Percentiles rank a stretch among this genome's conserved stretches.
These are phyloP conservation scores for Rousettus madagascariensis DNA, from an alignment of 2,797 vertebrate genomes.

Conservation along the genomic window DNA sequence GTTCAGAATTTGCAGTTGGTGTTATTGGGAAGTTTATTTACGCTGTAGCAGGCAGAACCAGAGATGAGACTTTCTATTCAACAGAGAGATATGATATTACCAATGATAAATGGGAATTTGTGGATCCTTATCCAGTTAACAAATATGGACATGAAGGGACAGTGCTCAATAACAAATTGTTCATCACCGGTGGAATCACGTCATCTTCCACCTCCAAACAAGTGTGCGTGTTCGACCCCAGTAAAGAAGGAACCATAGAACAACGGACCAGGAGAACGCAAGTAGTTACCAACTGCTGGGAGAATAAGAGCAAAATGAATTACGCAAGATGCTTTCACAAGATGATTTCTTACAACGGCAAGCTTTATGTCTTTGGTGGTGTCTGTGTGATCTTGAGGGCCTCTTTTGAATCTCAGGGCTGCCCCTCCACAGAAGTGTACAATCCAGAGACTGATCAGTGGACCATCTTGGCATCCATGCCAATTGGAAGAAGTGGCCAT, in stretches of 20 bases:
- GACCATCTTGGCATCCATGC: constrained; percentile 99
- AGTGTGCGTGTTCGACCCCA: constrained; percentile 98
- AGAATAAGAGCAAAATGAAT: constrained; percentile 99
- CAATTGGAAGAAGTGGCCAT: constrained; percentile 97
- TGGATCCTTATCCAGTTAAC: constrained; percentile 98
- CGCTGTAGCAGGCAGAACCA: constrained; percentile 96
- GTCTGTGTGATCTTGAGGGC: constrained; percentile 98
- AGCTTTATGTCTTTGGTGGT: constrained; percentile 98
- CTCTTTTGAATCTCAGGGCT: constrained; percentile 99
- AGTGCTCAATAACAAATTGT: constrained; percentile 95
- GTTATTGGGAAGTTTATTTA: constrained; percentile 98
- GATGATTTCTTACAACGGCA: constrained; percentile 99
- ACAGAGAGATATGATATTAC: constrained; percentile 98
- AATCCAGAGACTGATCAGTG: constrained; percentile 97
- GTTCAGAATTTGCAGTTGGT: constrained; percentile 98
- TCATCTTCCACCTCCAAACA: constrained; percentile 99
- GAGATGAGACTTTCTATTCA: constrained; percentile 98
- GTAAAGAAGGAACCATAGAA: constrained; percentile 92
- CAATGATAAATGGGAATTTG: constrained; percentile 98
- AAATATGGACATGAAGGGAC: constrained; percentile 99
- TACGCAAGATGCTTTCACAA: constrained; percentile 99
- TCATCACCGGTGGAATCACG: constrained; percentile 98
- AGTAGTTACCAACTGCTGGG: constrained; percentile 96
- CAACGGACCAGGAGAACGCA: constrained; percentile 92
- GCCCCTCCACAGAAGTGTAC: constrained; percentile 99